Evolutionary conservation across 2,797 vertebrate genomes (phyloP), one percentile per base, ranked within the genome.

Genomic region (Brotula barbata): DNA sequence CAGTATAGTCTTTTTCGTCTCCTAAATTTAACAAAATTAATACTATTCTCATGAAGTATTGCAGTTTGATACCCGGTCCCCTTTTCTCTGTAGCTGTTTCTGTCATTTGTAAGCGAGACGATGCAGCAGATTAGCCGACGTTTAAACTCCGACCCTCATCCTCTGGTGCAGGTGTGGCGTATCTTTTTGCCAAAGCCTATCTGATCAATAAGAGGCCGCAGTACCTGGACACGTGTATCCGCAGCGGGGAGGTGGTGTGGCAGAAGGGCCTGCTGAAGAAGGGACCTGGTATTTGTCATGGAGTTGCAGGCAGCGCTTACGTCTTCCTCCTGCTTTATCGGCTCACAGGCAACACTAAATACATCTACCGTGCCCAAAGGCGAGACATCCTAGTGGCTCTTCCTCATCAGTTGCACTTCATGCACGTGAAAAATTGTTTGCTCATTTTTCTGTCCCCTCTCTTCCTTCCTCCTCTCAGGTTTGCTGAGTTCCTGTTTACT

Each of bases 181-280:
- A 95, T 67, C 90, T 96, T 40, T 96, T 95, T 80, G 93, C 94
- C 52, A 96, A 95, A 89, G 94, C 94, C 51, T 96, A 94, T 80
- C 82, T 95, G 70, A 91, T 95, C 83, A 94, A 94, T 77, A 95
- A 94, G 83, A 94, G 93, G 80, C 93, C 94, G 12, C 93, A 94
- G 37, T 96, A 95, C 65, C 87, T 96, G 87, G 94, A 95, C 84
- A 94, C 91, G 0, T 95, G 94, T 17, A 94, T 95, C 73, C 88
- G 92, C 56, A 93, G 94, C 20, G 94, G 93, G 58, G 94, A 96
- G 83, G 89, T 95, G 2, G 93, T 94, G 1, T 96, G 94, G 93
- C 91, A 93, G 89, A 95, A 95, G 57, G 94, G 95, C 20, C 83
- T 96, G 44, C 79, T 95, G 78, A 95, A 95, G 89, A 95, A 96